These are phyloP conservation scores for Artibeus jamaicensis DNA, from an alignment of 2,797 vertebrate genomes.

Conservation along the genomic window DNA sequence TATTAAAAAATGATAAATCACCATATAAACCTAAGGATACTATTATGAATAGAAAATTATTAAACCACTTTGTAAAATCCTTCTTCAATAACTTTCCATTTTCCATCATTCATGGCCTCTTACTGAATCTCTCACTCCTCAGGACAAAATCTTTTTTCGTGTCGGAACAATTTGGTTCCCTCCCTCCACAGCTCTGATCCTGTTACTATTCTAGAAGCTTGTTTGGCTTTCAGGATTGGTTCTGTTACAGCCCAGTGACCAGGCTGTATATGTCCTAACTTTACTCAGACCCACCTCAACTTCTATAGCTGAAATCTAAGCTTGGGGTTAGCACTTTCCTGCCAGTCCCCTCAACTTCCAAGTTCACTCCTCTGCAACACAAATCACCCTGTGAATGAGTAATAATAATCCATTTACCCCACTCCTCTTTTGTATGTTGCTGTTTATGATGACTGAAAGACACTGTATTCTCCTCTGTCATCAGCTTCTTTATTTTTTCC, in stretches of 20 bases:
- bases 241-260: not conserved
- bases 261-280: not conserved
- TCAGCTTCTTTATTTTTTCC: not conserved
- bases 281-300: not conserved
- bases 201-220: not conserved
- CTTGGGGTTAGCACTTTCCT: not conserved
- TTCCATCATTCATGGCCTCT: not conserved
- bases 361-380: not conserved
- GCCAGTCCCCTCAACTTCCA: not conserved
- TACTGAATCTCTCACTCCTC: not conserved
- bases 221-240: not conserved
- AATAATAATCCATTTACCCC: not conserved
- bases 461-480: not conserved
- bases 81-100: not conserved
- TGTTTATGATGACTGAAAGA: not conserved
- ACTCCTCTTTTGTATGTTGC: not conserved
- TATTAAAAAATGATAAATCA: constrained; percentile 15
- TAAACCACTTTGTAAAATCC: not conserved
- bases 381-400: not conserved
- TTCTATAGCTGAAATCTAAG: not conserved
- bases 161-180: not conserved
- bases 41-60: not conserved
- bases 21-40: not conserved
- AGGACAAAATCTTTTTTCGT: not conserved
- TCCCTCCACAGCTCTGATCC: not conserved